Base-by-base conservation (phyloP, 2,797 vertebrate species). In the Pangasius krempfi region DNA sequence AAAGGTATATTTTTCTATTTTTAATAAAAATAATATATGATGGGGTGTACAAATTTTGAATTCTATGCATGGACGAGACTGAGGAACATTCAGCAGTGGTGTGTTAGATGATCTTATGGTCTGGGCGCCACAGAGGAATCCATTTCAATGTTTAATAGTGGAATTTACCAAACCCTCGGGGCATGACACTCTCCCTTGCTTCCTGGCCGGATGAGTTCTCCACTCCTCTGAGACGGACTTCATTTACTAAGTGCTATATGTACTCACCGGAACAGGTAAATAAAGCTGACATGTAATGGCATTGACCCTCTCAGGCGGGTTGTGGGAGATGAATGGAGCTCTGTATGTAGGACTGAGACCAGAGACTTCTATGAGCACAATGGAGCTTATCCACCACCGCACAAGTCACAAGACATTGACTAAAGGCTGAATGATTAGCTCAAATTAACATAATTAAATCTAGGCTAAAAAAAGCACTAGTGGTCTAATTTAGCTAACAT, bases 141-240 rank as follows among this genome's bases (percentile, higher is more conserved):
- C 92, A 90, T 90, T 91, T 91, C 88, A 88, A 79, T 93, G 87
- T 76, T 80, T 89, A 90, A 91, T 92, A 92, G 93, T 93, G 89
- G 85, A 91, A 91, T 89, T 91, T 92, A 91, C 89, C 73, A 84
- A 68, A 90, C 79, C 88, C 89, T 20, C 2, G 76, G 87, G 90
- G 90, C 88, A 87, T 79, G 52, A 68, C 50, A 58, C 52, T 73
- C 76, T 88, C 79, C 52, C 75, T 50, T 40, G 68, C 88, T 90
- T 90, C 87, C 91, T 90, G 78, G 73, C 87, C 27, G 64, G 8
- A 33, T 40, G 68, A 86, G 62, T 87, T 80, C 75, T 89, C 64
- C 52, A 70, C 40, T 88, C 79, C 60, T 68, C 52, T 44, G 33
- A 83, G 86, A 50, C 25, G 47, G 75, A 91, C 86, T 90, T 92